Conservation (phyloP, 2,888 invertebrate species). For the Thecocarcelia acutangulata region DNA sequence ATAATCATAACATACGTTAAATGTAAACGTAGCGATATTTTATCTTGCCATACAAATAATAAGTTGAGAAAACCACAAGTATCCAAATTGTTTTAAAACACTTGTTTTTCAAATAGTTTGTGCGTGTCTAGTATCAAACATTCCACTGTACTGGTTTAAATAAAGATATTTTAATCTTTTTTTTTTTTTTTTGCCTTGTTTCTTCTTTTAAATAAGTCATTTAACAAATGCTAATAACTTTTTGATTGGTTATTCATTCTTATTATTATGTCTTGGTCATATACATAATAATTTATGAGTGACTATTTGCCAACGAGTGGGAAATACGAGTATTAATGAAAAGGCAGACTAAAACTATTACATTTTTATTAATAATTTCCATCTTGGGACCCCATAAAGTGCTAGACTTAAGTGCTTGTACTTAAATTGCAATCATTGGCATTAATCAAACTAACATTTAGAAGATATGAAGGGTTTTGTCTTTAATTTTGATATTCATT, state of each 20-base stretch:
- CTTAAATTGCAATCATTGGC: constrained; percentile 50
- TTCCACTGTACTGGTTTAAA: background rate
- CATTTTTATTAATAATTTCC: background rate
- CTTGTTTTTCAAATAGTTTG: too few relatives aligned
- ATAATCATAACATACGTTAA: too few relatives aligned
- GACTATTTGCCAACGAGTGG: background rate
- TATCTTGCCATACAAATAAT: too few relatives aligned
- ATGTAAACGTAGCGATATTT: too few relatives aligned
- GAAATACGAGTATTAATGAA: background rate
- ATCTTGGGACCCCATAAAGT: constrained; percentile 34
- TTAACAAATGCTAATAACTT: constrained; percentile 67
- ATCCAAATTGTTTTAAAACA: too few relatives aligned
- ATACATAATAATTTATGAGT: constrained; percentile 36
- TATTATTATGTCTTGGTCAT: constrained; percentile 4
- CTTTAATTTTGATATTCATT: background rate
- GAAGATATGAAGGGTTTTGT: constrained; percentile 32
- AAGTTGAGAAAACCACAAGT: too few relatives aligned
- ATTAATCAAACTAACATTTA: constrained; percentile 70
- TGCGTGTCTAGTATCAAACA: background rate
- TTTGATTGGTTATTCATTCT: constrained; percentile 61
- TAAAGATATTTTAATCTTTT: background rate
- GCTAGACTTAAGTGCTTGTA: constrained; percentile 56
- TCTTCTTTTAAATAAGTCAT: background rate
- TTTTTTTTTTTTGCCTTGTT: background rate
- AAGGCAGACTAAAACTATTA: background rate